Base-by-base conservation (phyloP, 1,140 invertebrate genomes). In the Amphibalanus amphitrite region DNA sequence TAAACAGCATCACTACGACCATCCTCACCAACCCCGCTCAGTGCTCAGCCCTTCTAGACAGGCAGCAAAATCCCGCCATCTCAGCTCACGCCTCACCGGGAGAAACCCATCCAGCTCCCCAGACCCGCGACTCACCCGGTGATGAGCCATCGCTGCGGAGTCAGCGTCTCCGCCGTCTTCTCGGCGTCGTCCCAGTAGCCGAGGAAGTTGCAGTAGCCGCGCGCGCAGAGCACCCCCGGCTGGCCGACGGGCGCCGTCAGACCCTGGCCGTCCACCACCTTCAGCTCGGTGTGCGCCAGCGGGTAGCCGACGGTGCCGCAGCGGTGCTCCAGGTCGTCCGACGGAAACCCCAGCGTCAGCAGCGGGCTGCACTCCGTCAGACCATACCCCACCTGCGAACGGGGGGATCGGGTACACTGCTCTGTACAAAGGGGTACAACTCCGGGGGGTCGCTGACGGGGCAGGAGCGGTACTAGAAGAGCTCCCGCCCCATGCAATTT, bases 121-220 rank as follows among this genome's bases (percentile, higher is more conserved):
- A 68, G 25, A 73, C 38, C 15, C 38, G 26, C 68, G 67, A 73
- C 78, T 83, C 83, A 92, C 90, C 94, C 95, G n/a, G 93, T 95
- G 76, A 86, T 86, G 13, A 96, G 83, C 96, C 96, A 98, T 26
- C 86, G 82, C 64, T 91, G 90, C 8, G 81, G 71, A 17, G 81
- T 83, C 1, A 96, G 82, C 0, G 84, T 85, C 74, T 91, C 86
- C 29, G 81, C 84, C 0, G 94, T 98, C 80, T 89, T 93, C 47
- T 86, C 85, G 6, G 86, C 83, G 76, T 97, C 92, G 8, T 85
- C 82, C 87, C 88, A 95, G 79, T 98, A 98, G n/a, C 86, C 85
- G 65, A 89, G 77, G 90, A 97, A 96, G 4, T 82, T 86, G 29
- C 77, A 78, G 78, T 95, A 96, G 0, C 92, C 91, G 70, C 93